These are phyloP conservation scores for Bellardia bayeri DNA, from an alignment of 2,888 invertebrate genomes.

Conservation along the genomic window DNA sequence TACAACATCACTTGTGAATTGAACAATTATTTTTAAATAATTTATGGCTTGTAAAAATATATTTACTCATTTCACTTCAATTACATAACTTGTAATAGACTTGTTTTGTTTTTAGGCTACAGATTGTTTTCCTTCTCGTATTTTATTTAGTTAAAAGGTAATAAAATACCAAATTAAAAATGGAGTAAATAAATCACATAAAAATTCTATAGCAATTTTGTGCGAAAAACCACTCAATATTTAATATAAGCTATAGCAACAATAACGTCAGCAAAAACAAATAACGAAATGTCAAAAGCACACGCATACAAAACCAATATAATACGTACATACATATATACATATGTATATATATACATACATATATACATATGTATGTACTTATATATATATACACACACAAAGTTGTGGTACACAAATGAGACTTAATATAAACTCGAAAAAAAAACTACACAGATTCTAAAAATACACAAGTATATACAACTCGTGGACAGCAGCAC, in stretches of 20 bases:
- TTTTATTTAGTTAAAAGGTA: constrained; percentile 38
- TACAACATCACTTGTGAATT: too few relatives aligned
- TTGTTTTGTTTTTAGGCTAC: neutral
- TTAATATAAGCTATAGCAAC: constrained; percentile 31
- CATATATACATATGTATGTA: too few relatives aligned
- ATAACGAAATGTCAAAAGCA: constrained; percentile 46
- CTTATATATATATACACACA: neutral
- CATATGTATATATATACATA: too few relatives aligned
- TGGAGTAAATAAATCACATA: neutral
- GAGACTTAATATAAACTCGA: neutral
- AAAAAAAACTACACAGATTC: constrained; percentile 9
- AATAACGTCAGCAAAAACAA: constrained; percentile 6
- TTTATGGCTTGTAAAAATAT: neutral
- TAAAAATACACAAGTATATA: neutral
- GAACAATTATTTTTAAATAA: neutral
- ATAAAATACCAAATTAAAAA: constrained; percentile 24
- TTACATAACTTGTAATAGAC: constrained; percentile 32
- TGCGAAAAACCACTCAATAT: constrained; percentile 38
- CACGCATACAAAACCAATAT: constrained; percentile 18
- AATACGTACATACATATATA: neutral
- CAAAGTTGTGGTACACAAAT: neutral
- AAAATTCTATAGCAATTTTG: constrained; percentile 19
- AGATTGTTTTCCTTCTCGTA: neutral
- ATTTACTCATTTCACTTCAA: neutral
- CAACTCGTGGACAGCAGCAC: neutral